These are phyloP conservation scores for Harpagifer antarcticus DNA, from an alignment of 2,797 vertebrate genomes.

Conservation along the genomic window DNA sequence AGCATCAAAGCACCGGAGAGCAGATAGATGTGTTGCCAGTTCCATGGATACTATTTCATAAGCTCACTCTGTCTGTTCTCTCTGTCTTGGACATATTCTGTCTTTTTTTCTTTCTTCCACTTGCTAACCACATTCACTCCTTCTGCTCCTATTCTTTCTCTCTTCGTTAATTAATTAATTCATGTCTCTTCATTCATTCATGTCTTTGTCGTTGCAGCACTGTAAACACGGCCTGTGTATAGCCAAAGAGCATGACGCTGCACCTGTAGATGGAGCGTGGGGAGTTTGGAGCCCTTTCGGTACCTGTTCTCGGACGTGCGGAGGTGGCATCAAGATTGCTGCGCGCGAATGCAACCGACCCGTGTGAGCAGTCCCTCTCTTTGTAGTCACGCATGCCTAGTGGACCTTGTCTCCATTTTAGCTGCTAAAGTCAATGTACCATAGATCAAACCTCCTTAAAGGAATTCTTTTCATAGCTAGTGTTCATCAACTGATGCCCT, in stretches of 20 bases:
- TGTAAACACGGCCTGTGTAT: constrained; percentile 96
- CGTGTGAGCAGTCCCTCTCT: constrained; percentile 88
- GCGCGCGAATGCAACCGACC: constrained; percentile 96
- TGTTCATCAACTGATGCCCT: constrained; percentile 53
- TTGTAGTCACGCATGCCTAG: constrained; percentile 74
- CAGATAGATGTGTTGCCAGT: constrained; percentile 69
- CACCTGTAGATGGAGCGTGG: constrained; percentile 92
- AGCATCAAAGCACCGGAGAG: constrained; percentile 64
- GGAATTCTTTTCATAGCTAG: constrained; percentile 68
- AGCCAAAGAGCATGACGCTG: constrained; percentile 89
- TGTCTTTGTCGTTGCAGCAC: constrained; percentile 83
- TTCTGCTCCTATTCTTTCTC: not conserved
- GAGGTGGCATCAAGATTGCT: constrained; percentile 95
- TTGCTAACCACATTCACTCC: not conserved
- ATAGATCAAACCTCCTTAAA: constrained; percentile 65
- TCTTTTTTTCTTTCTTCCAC: not conserved
- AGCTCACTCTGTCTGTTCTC: constrained; percentile 26
- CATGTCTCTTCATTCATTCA: not conserved
- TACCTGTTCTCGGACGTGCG: constrained; percentile 94
- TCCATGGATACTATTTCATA: constrained; percentile 49
- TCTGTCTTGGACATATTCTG: not conserved
- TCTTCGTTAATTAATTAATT: constrained; percentile 3
- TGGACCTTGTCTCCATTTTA: constrained; percentile 68
- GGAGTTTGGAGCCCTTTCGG: constrained; percentile 98
- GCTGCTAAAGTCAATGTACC: constrained; percentile 73